Conservation (phyloP, 2,797 vertebrate genomes). For the Distichodus sexfasciatus region DNA sequence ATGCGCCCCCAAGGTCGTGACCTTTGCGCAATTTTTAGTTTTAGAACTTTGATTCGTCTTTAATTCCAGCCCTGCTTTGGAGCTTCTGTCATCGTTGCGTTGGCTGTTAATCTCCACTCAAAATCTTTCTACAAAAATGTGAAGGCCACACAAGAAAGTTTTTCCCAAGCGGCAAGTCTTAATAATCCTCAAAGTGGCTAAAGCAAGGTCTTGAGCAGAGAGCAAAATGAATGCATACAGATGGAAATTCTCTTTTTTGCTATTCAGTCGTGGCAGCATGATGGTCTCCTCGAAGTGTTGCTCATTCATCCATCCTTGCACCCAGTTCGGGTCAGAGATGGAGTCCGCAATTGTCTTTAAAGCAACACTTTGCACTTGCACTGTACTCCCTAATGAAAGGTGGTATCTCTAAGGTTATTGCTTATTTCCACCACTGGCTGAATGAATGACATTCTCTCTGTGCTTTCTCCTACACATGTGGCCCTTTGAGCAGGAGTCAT, state of each 20-base stretch:
- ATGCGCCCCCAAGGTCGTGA: background rate
- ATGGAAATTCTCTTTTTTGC: background rate
- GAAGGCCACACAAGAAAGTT: background rate
- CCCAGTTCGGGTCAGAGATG: background rate
- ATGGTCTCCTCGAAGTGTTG: too few relatives aligned
- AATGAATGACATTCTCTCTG: conserved; percentile 40
- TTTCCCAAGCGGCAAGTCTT: background rate
- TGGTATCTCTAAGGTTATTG: conserved; percentile 26
- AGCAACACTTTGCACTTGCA: background rate
- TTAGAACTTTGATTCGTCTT: background rate
- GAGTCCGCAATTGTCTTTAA: background rate
- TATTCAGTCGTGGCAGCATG: background rate
- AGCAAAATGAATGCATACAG: background rate
- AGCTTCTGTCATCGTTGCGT: too few relatives aligned
- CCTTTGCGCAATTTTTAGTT: background rate
- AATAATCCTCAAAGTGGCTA: background rate
- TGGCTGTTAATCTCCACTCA: background rate
- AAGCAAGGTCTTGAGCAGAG: background rate
- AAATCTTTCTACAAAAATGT: background rate
- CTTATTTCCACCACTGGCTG: conserved; percentile 30
- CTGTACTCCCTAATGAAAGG: conserved; percentile 15
- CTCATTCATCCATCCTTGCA: conserved; percentile 19
- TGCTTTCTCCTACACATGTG: conserved; percentile 21
- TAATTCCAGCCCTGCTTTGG: too few relatives aligned
- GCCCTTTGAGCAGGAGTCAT: conserved; percentile 11